Base-by-base conservation (phyloP, 2,113 vertebrate genomes). In the Spilogale gracilis region DNA sequence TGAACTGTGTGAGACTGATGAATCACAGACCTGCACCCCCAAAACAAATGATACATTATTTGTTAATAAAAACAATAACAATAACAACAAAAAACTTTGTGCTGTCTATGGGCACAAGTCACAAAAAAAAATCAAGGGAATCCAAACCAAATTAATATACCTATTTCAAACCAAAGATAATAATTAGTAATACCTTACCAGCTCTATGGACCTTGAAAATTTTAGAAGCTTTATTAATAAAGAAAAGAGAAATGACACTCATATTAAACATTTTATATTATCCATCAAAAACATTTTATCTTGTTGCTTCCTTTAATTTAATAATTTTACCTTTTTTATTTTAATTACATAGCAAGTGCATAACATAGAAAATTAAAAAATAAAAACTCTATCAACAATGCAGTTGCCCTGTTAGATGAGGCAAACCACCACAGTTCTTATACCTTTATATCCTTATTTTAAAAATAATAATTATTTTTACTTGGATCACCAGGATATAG, bases 341-440 rank as follows among this genome's bases (percentile, higher is more conserved):
- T 96, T 94, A 43, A 25, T 71, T 96, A 54, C 82, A 61, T 16
- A 86, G 4, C 18, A 94, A 88, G 9, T 27, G 1, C 1, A 13
- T 79, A 87, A 25, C 20, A 73, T 5, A 61, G 16, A 88, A 95
- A 94, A 87, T 69, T 84, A 38, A 74, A 67, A 88, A 88, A 81
- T 80, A 69, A 23, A 94, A 96, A 83, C 8, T 3, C 5, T 14
- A 73, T 7, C 2, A 43, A 30, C 4, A 58, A 9, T 78, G 23
- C 21, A 67, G 63, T 4, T 38, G 1, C 12, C 25, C 1, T 91
- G 4, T 45, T 85, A 32, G 5, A 89, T 79, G 16, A 58, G 11
- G 9, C 6, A 82, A 89, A 58, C 5, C n/a, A 65, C 27, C 32
- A 71, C 0, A 83, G 88, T 63, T 92, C 3, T 89, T 78, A 0